Conservation (phyloP, 1,140 invertebrate genomes). For the Solenopsis fugax region DNA sequence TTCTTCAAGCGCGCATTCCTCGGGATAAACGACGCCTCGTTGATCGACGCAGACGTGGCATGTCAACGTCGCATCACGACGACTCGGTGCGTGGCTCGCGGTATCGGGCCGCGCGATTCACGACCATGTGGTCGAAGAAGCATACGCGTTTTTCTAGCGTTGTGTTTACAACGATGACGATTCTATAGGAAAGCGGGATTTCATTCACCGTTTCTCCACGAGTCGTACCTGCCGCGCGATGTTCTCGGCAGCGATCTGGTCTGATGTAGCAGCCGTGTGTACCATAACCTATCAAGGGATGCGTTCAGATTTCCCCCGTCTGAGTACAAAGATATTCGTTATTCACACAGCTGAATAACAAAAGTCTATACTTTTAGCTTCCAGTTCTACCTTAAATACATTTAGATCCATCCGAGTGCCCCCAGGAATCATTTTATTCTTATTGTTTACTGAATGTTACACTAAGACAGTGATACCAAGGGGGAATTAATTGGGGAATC, state of each 20-base stretch:
- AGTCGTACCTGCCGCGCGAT: not conserved
- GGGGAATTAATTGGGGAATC: too few relatives aligned
- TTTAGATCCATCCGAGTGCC: too few relatives aligned
- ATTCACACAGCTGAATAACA: too few relatives aligned
- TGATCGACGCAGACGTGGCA: not conserved
- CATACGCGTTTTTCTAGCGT: not conserved
- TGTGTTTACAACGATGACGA: not conserved
- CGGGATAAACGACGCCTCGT: not conserved
- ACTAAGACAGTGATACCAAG: too few relatives aligned
- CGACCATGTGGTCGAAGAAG: constrained; percentile 54
- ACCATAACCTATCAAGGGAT: constrained; percentile 29
- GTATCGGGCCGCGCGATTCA: not conserved
- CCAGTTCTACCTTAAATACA: too few relatives aligned
- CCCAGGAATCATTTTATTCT: too few relatives aligned
- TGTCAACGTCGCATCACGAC: not conserved
- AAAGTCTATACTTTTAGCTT: too few relatives aligned
- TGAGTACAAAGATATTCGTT: too few relatives aligned
- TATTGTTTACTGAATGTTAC: too few relatives aligned
- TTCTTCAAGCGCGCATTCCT: not conserved
- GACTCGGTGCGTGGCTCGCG: too few relatives aligned
- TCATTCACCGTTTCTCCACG: not conserved
- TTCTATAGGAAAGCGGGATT: not conserved
- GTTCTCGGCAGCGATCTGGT: not conserved
- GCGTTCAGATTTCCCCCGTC: too few relatives aligned
- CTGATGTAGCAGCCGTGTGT: not conserved